Evolutionary conservation across 37 sponge, comb jelly and placozoan genomes (phyloP), one percentile per base, ranked within the genome.

Genomic region (Spongia lamella): DNA sequence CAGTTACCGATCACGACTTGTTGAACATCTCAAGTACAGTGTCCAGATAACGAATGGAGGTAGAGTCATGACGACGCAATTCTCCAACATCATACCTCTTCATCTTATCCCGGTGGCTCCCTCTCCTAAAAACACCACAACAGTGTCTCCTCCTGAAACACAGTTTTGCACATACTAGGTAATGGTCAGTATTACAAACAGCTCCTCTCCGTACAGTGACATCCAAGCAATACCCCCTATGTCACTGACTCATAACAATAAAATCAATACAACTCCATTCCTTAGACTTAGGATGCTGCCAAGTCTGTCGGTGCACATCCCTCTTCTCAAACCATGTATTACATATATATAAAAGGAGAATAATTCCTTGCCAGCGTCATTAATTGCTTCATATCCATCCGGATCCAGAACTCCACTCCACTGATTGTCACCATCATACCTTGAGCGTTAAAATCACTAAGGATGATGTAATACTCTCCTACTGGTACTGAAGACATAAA

Each of bases 361-460:
- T 39, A 81, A n/a, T 47, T 81, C 82, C 40, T 72, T 72, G 5
- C 82, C 82, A 50, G 82, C 82, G 24, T 81, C 82, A 62, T 81
- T 81, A 7, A 14, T 30, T 17, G 38, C 66, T 9, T 37, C 82
- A 70, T 53, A 71, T 30, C 82, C 82, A 60, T 81, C 73, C 53
- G 73, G 64, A 3, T 65, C 77, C 34, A 51, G 52, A 16, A 77
- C 77, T 36, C 36, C 9, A 21, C 53, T 35, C 73, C 66, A 77
- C 21, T 26, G 65, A 13, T 9, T 13, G 7, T 43, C 7, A 64
- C 75, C 64, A 31, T 58, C 4, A 2, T 22, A 73, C 35, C 82
- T 11, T 50, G 76, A 34, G 76, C 62, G 14, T 61, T 76, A 9
- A 62, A 39, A 20, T 76, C 76, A 16, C 76, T 53, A 43, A 43